Evolutionary conservation across 2,797 vertebrate species (phyloP).

Genomic region (Sparidentex hasta): DNA sequence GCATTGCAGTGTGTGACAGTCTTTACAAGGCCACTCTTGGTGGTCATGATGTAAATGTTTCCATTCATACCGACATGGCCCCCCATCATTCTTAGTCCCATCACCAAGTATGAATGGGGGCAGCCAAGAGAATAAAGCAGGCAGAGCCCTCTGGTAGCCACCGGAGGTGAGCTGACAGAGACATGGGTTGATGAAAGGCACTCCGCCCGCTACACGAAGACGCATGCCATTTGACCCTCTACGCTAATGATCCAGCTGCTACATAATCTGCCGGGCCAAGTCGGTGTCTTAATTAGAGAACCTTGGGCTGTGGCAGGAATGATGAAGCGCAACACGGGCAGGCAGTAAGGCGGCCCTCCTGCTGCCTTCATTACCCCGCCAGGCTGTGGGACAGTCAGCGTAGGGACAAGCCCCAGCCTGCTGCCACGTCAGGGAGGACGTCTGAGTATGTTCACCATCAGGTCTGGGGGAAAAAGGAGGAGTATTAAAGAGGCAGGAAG

Average conservation of each 20-base stretch:
- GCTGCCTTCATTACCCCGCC: conserved; percentile 68
- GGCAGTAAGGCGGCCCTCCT: conserved; percentile 47
- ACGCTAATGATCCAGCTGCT: conserved; percentile 82
- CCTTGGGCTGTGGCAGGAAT: conserved; percentile 73
- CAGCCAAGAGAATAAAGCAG: conserved; percentile 21
- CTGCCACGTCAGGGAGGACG: conserved; percentile 49
- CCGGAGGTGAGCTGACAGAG: conserved; percentile 57
- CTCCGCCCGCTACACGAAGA: conserved; percentile 57
- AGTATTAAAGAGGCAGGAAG: conserved; percentile 29
- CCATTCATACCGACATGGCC: not conserved
- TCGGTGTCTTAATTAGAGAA: conserved; percentile 81
- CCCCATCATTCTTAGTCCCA: not conserved
- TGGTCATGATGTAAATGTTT: conserved; percentile 20
- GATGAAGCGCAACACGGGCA: conserved; percentile 68
- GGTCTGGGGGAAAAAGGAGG: conserved; percentile 46
- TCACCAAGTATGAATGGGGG: conserved; percentile 16
- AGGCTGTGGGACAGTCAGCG: conserved; percentile 61
- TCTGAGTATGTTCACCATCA: conserved; percentile 50
- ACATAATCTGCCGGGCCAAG: conserved; percentile 74
- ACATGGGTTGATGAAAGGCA: conserved; percentile 65
- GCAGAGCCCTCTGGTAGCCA: conserved; percentile 35
- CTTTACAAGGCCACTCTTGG: not conserved
- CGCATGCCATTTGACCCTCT: conserved; percentile 76
- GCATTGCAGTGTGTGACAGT: not conserved
- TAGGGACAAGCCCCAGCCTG: conserved; percentile 64